These are phyloP conservation scores for Plagiodera versicolora DNA, from an alignment of 2,888 invertebrate species.

Conservation along the genomic window DNA sequence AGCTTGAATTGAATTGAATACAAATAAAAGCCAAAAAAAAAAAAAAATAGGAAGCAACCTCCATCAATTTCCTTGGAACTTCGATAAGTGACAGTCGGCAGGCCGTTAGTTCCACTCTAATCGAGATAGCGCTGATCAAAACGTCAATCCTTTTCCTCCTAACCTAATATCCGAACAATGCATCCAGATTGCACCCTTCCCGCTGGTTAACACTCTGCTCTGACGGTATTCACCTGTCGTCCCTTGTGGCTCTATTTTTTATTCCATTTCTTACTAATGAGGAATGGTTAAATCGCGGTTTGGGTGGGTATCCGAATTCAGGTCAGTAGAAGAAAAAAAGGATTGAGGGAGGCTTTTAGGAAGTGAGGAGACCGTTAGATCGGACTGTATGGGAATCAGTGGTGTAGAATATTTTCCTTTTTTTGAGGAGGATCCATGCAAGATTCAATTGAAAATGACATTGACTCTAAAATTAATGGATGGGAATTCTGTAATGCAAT, in stretches of 20 bases:
- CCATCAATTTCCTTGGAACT: background rate
- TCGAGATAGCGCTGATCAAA: background rate
- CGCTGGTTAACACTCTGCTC: slow-evolving; percentile 10
- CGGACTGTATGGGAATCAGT: slow-evolving; percentile 8
- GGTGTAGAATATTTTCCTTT: background rate
- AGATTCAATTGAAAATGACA: too few relatives aligned
- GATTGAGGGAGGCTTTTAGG: slow-evolving; percentile 22
- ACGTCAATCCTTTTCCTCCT: slow-evolving; percentile 3
- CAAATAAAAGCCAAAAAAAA: too few relatives aligned
- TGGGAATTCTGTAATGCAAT: too few relatives aligned
- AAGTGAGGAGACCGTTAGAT: slow-evolving; percentile 18
- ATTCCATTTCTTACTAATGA: slow-evolving; percentile 24
- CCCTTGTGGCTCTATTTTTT: slow-evolving; percentile 14
- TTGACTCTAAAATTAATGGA: too few relatives aligned
- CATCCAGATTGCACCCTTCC: slow-evolving; percentile 4
- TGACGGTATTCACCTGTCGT: slow-evolving; percentile 27
- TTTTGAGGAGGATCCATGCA: too few relatives aligned
- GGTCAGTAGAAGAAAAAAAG: slow-evolving; percentile 25
- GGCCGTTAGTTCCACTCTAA: background rate
- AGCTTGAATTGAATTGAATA: too few relatives aligned
- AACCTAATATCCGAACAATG: slow-evolving; percentile 5
- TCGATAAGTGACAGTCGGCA: background rate
- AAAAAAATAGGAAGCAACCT: too few relatives aligned
- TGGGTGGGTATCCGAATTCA: slow-evolving; percentile 13
- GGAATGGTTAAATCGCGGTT: slow-evolving; percentile 21